Conservation (phyloP, 1,140 invertebrate species). For the Ceratosolen solmsi region DNA sequence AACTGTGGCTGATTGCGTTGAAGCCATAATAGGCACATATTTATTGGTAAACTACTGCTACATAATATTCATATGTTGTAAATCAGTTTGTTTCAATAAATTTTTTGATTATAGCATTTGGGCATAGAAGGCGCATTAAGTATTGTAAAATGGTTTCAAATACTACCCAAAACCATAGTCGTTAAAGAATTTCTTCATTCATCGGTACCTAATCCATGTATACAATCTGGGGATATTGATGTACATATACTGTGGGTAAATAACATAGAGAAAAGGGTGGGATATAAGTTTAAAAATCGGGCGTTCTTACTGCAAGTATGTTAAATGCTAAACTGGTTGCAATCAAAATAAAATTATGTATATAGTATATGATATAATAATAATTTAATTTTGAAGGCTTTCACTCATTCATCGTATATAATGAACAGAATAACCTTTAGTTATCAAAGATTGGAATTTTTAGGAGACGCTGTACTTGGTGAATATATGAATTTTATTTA, state of each 20-base stretch:
- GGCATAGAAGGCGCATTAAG: constrained; percentile 76
- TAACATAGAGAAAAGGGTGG: constrained; percentile 77
- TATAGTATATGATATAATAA: constrained; percentile 15
- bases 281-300: constrained; percentile 80
- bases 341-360: not conserved
- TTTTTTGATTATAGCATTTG: constrained; percentile 67
- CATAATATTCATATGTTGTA: not conserved
- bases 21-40: constrained; percentile 88
- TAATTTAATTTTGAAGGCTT: constrained; percentile 86
- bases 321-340: not conserved
- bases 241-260: constrained; percentile 68
- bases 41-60: constrained; percentile 72
- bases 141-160: constrained; percentile 83
- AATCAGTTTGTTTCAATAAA: not conserved
- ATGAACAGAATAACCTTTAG: constrained; percentile 89
- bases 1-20: constrained; percentile 86
- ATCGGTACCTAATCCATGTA: constrained; percentile 56
- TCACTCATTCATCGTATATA: constrained; percentile 94
- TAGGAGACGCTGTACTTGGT: constrained; percentile 94
- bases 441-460: constrained; percentile 95
- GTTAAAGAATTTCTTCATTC: constrained; percentile 61
- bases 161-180: constrained; percentile 74
- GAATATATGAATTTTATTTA: constrained; percentile 40
- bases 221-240: constrained; percentile 67
- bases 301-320: constrained; percentile 74